These are phyloP conservation scores for Myiotriccus ornatus DNA, from an alignment of 2,797 vertebrate species.

Conservation along the genomic window DNA sequence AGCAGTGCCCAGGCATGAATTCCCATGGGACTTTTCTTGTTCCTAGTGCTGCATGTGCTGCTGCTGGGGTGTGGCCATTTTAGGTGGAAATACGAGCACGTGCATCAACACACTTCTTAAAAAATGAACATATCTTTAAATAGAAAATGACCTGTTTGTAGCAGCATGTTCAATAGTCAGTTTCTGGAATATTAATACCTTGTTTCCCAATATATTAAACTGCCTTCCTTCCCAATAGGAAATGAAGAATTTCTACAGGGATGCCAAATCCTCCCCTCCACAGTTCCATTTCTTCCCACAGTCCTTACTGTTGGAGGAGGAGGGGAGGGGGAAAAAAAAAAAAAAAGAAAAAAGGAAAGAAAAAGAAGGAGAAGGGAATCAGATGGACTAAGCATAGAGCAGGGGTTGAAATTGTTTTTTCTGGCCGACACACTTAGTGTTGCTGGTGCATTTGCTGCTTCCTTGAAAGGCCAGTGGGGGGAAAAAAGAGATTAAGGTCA, in stretches of 20 bases:
- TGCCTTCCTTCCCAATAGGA: slow-evolving; percentile 50
- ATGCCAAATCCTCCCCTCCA: slow-evolving; percentile 25
- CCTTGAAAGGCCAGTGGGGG: slow-evolving; percentile 54
- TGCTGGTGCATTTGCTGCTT: slow-evolving; percentile 44
- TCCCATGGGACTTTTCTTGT: neutral
- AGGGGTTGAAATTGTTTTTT: slow-evolving; percentile 25
- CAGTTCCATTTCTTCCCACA: slow-evolving; percentile 38
- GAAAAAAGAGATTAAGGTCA: slow-evolving; percentile 73
- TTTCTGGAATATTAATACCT: slow-evolving; percentile 20
- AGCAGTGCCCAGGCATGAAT: neutral
- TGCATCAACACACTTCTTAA: neutral
- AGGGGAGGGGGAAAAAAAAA: neutral
- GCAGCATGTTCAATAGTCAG: neutral
- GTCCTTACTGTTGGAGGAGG: neutral
- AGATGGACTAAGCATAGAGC: neutral
- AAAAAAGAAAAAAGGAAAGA: neutral
- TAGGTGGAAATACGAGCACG: neutral
- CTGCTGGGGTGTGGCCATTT: neutral
- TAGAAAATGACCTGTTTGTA: neutral
- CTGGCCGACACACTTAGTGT: neutral
- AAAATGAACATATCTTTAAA: neutral
- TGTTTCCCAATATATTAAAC: slow-evolving; percentile 25
- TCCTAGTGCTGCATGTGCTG: neutral
- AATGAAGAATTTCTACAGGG: slow-evolving; percentile 50
- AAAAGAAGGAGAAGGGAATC: neutral